Evolutionary conservation across 2,797 vertebrate genomes (phyloP).

Genomic region (Hozukius guyotensis): DNA sequence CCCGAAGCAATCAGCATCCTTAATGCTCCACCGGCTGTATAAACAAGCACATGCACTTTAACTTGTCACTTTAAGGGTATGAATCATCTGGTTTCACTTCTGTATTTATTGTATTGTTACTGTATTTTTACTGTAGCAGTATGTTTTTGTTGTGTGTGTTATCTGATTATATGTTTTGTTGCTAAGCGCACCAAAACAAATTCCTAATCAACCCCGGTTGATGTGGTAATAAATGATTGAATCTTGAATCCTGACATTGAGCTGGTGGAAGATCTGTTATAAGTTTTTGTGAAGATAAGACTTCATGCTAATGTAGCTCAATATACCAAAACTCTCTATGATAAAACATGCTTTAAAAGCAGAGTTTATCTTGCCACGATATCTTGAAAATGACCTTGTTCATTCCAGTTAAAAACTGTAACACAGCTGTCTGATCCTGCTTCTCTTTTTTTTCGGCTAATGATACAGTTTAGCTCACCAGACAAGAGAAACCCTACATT

Average conservation of each 20-base stretch:
- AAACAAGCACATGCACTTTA: no score
- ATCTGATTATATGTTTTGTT: rapidly evolving
- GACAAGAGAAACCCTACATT: background rate
- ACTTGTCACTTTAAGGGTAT: no score
- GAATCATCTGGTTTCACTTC: no score
- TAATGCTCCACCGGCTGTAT: no score
- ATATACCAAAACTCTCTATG: background rate
- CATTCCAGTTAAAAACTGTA: background rate
- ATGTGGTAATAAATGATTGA: no score
- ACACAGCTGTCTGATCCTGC: background rate
- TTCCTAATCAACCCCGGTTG: no score
- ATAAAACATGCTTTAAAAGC: background rate
- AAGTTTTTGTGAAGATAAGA: background rate
- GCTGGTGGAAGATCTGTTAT: background rate
- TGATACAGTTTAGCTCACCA: background rate
- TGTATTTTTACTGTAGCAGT: rapidly evolving
- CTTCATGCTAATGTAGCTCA: background rate
- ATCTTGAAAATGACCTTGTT: background rate
- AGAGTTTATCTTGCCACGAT: background rate
- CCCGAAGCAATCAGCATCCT: no score
- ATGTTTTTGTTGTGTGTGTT: rapidly evolving
- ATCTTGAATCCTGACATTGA: no score
- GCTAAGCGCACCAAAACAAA: no score
- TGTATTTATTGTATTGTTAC: rapidly evolving
- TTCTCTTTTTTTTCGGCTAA: no score